These are phyloP conservation scores for Mizuhopecten yessoensis DNA, from an alignment of 1,140 invertebrate species.

Conservation along the genomic window DNA sequence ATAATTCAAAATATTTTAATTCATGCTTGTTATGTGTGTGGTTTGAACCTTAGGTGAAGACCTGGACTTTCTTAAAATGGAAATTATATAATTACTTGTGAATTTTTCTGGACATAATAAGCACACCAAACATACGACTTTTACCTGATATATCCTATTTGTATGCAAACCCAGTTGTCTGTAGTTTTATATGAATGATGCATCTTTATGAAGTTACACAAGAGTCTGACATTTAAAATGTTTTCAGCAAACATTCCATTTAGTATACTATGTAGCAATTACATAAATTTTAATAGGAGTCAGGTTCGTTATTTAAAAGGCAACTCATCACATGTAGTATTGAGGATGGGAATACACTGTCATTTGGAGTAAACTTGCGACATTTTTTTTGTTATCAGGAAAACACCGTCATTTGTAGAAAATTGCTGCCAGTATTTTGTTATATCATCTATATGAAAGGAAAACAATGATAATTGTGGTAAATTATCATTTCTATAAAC, in stretches of 20 bases:
- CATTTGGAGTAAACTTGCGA: too few species aligned
- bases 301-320: too few species aligned
- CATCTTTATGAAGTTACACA: neutral
- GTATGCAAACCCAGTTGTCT: neutral
- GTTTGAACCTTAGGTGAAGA: neutral
- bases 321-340: too few species aligned
- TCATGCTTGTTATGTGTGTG: neutral
- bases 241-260: slow-evolving; percentile 6
- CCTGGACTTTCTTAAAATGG: too few species aligned
- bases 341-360: too few species aligned
- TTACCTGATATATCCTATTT: neutral
- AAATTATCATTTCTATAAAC: too few species aligned
- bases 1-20: neutral
- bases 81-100: neutral
- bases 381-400: too few species aligned
- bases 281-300: neutral
- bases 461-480: too few species aligned
- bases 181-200: neutral
- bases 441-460: too few species aligned
- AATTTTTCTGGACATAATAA: neutral
- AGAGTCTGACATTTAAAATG: neutral
- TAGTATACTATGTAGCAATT: neutral
- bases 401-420: too few species aligned
- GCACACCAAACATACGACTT: neutral
- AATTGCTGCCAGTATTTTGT: too few species aligned